phyloP scores from a whole-genome alignment of 2,888 invertebrate species.

The Nematopogon swammerdamellus region DNA sequence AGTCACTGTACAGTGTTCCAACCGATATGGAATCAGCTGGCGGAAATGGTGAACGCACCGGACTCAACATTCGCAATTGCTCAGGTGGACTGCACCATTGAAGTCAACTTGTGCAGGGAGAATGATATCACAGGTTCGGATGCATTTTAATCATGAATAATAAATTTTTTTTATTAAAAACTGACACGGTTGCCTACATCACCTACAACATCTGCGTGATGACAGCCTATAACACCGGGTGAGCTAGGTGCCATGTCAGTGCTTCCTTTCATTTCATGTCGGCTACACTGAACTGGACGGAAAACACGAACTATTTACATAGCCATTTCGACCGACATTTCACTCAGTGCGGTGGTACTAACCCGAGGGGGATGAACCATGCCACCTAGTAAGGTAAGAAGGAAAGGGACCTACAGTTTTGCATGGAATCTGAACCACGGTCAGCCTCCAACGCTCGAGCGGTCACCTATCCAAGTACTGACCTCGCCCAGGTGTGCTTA shows the following conservation, averaged over 20 bases:
- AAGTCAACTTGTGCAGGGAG: conserved; percentile 66
- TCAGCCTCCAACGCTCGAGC: too few species aligned
- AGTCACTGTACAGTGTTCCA: conserved; percentile 76
- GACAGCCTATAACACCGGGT: neutral
- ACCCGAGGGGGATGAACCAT: too few species aligned
- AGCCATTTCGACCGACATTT: too few species aligned
- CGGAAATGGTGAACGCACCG: conserved; percentile 63
- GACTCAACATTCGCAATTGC: conserved; percentile 67
- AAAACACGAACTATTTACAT: neutral
- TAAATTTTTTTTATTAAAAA: neutral
- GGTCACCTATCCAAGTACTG: too few species aligned
- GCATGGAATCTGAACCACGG: too few species aligned
- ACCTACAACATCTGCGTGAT: neutral
- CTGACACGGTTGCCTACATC: neutral
- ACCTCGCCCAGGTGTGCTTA: too few species aligned
- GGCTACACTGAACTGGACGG: neutral
- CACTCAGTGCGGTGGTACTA: too few species aligned
- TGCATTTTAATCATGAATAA: too few species aligned
- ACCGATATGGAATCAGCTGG: conserved; percentile 74
- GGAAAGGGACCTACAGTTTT: too few species aligned
- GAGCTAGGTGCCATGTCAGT: neutral
- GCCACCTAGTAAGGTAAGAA: too few species aligned
- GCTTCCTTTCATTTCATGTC: neutral
- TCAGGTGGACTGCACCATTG: conserved; percentile 76
- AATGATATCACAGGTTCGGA: conserved; percentile 72